Conservation (phyloP, 2,113 vertebrate genomes). For the Oncorhynchus nerka region DNA sequence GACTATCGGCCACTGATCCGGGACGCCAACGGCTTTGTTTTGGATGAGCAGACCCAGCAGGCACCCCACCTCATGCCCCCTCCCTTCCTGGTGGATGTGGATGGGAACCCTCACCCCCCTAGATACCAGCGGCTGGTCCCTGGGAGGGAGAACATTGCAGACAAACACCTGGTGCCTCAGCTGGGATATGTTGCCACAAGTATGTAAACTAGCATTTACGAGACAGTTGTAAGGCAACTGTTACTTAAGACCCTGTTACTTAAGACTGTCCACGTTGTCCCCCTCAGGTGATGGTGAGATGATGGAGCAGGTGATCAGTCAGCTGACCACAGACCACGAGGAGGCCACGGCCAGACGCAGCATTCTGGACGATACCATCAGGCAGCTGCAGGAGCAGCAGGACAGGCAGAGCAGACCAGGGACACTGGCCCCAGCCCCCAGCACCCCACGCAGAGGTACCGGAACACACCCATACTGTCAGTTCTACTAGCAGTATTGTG, state of each 20-base stretch:
- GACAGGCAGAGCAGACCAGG: conserved; percentile 72
- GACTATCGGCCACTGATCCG: conserved; percentile 94
- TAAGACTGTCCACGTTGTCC: too few relatives aligned
- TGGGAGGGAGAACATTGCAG: conserved; percentile 89
- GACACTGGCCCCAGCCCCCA: conserved; percentile 45
- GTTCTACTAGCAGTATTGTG: too few relatives aligned
- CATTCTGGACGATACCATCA: conserved; percentile 87
- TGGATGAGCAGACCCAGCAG: conserved; percentile 98
- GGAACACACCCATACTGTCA: too few relatives aligned
- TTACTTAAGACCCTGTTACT: too few relatives aligned
- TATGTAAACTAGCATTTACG: conserved; percentile 62
- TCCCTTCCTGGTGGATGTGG: conserved; percentile 95
- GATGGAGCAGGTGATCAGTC: conserved; percentile 95
- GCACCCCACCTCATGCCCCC: conserved; percentile 98
- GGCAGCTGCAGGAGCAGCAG: conserved; percentile 83
- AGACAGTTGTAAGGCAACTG: too few relatives aligned
- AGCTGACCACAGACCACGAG: conserved; percentile 84
- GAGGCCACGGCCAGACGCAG: conserved; percentile 74
- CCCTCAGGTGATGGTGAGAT: conserved; percentile 90
- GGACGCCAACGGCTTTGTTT: conserved; percentile 90
- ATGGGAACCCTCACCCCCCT: conserved; percentile 95
- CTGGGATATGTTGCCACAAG: conserved; percentile 95
- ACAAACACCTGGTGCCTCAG: conserved; percentile 92
- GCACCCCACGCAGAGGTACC: conserved; percentile 87
- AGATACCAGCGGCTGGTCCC: conserved; percentile 92